phyloP scores from a whole-genome alignment of 2,113 vertebrate species.

The Rattus rattus region DNA sequence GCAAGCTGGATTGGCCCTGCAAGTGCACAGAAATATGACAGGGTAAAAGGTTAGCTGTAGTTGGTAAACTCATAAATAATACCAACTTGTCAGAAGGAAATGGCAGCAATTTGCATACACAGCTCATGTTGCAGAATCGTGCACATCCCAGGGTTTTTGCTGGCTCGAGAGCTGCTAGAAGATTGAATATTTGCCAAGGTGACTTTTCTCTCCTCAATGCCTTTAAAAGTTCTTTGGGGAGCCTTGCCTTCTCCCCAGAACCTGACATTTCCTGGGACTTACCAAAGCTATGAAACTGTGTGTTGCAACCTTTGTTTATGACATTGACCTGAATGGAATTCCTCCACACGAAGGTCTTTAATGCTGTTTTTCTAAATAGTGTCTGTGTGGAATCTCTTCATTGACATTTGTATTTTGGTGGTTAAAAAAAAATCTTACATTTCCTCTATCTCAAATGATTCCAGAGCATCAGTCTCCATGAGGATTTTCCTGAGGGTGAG shows the following conservation, averaged over 20 bases:
- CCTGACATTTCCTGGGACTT: slow-evolving; percentile 5
- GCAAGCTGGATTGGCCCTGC: slow-evolving; percentile 29
- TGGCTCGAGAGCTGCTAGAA: background rate
- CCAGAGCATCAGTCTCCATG: background rate
- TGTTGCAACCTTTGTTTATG: slow-evolving; percentile 41
- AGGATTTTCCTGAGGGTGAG: slow-evolving; percentile 52
- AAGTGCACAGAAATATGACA: slow-evolving; percentile 60
- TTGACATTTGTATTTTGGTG: slow-evolving; percentile 57
- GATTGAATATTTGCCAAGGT: slow-evolving; percentile 38
- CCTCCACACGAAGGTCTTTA: slow-evolving; percentile 60
- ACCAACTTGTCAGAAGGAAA: slow-evolving; percentile 59
- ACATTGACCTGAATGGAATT: background rate
- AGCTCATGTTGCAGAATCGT: background rate
- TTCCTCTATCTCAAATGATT: slow-evolving; percentile 62
- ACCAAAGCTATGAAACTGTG: slow-evolving; percentile 32
- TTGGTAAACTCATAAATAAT: slow-evolving; percentile 65
- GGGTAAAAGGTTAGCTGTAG: slow-evolving; percentile 62
- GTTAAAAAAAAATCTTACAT: slow-evolving; percentile 7
- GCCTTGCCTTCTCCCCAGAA: background rate
- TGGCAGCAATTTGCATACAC: slow-evolving; percentile 57
- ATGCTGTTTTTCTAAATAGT: slow-evolving; percentile 30
- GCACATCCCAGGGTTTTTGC: background rate
- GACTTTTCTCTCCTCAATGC: slow-evolving; percentile 15
- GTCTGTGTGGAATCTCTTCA: background rate
- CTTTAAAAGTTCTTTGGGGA: background rate